Percentiles rank a stretch among this genome's conserved stretches.
Conservation (phyloP, 2,797 vertebrate species). For the Clamator glandarius region DNA sequence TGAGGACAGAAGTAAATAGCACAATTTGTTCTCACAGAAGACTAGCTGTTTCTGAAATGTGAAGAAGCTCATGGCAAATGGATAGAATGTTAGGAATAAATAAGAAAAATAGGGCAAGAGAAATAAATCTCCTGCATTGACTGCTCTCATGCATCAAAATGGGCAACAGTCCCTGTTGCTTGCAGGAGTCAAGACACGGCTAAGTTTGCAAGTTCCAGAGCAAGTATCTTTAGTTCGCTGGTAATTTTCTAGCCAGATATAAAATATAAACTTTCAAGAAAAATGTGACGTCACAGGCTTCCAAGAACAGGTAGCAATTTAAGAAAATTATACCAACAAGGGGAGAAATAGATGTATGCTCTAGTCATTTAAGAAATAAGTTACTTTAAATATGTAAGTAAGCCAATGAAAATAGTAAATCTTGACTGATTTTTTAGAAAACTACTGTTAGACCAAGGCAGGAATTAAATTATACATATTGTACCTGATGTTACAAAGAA, state of each 20-base stretch:
- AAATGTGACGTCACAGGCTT: background rate
- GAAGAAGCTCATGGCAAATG: conserved; percentile 70
- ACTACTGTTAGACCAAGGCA: background rate
- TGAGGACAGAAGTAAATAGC: conserved; percentile 68
- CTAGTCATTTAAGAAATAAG: conserved; percentile 23
- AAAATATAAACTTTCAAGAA: conserved; percentile 34
- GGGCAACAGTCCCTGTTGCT: background rate
- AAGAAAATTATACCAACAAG: background rate
- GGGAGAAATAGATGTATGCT: background rate
- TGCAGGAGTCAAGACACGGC: conserved; percentile 5
- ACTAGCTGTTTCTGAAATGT: conserved; percentile 66
- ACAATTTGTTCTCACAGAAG: conserved; percentile 63
- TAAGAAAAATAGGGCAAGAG: conserved; percentile 59
- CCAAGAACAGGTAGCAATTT: background rate
- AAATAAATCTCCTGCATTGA: conserved; percentile 65
- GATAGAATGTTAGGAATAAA: conserved; percentile 65
- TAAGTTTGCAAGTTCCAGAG: conserved; percentile 24
- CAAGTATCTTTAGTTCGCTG: conserved; percentile 35
- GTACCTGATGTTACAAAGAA: background rate
- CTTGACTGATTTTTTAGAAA: background rate
- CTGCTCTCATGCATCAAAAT: conserved; percentile 58
- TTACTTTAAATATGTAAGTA: background rate
- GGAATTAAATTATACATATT: background rate
- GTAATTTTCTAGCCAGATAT: background rate
- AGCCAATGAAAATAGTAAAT: background rate